These are phyloP conservation scores for Caenorhabditis inopinata DNA, from an alignment of 1,140 invertebrate species.

Conservation along the genomic window DNA sequence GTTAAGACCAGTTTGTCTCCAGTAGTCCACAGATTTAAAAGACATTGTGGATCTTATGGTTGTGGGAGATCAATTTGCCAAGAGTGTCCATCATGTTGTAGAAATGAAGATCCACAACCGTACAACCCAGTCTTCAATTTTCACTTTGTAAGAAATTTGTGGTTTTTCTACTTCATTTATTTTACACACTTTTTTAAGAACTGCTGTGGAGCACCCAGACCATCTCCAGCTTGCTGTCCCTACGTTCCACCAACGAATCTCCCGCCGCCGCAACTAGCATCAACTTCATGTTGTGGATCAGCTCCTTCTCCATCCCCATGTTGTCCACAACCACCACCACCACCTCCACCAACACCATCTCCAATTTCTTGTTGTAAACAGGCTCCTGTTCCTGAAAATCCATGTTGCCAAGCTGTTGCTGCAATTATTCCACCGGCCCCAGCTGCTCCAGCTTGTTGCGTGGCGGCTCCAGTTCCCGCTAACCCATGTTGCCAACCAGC, in stretches of 20 bases:
- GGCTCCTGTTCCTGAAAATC: constrained; percentile 9
- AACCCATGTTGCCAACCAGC: constrained; percentile 20
- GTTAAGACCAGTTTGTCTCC: background rate
- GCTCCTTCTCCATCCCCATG: background rate
- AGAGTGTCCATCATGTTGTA: background rate
- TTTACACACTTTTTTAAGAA: background rate
- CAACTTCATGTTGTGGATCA: background rate
- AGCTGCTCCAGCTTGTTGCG: background rate
- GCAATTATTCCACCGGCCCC: background rate
- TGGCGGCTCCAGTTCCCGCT: background rate
- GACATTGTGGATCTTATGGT: background rate
- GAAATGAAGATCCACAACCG: background rate
- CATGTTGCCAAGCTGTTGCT: background rate
- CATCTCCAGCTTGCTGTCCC: constrained; percentile 6
- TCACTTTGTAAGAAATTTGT: background rate
- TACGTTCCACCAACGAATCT: constrained; percentile 6
- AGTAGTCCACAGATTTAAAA: constrained; percentile 5
- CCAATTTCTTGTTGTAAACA: background rate
- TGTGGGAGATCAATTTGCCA: constrained; percentile 14
- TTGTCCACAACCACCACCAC: background rate
- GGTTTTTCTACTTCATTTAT: background rate
- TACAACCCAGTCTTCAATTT: constrained; percentile 4
- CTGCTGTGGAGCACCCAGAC: constrained; percentile 6
- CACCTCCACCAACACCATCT: constrained; percentile 1
- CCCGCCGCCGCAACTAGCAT: background rate